Evolutionary conservation across 2,113 vertebrate genomes (phyloP).

Genomic region (Solea solea): DNA sequence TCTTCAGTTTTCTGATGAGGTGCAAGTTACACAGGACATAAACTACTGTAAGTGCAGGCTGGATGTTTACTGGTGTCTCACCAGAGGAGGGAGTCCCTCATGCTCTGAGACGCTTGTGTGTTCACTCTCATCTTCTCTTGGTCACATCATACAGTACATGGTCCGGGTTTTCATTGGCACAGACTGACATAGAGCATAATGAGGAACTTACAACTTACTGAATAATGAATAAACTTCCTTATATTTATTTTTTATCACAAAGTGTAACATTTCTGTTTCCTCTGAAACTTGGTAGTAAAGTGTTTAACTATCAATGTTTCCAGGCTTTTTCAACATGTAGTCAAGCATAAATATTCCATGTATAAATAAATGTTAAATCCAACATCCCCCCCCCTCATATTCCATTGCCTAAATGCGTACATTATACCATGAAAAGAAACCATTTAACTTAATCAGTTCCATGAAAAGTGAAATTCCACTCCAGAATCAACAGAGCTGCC

Average conservation of each 20-base stretch:
- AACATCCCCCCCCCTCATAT: constrained; percentile 31
- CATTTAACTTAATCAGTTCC: constrained; percentile 64
- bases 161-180: not conserved
- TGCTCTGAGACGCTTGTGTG: not conserved
- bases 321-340: too few relatives aligned
- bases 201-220: too few relatives aligned
- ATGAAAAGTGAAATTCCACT: constrained; percentile 71
- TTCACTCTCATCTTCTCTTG: not conserved
- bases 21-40: constrained; percentile 19
- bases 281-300: too few relatives aligned
- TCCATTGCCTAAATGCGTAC: constrained; percentile 56
- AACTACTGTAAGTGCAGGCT: not conserved
- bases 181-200: too few relatives aligned
- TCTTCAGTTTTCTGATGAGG: constrained; percentile 29
- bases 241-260: too few relatives aligned
- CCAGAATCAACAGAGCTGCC: constrained; percentile 61
- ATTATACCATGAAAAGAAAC: constrained; percentile 65
- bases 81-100: constrained; percentile 76
- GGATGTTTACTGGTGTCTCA: constrained; percentile 37
- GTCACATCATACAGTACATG: not conserved
- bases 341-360: constrained; percentile 27
- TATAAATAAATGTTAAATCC: constrained; percentile 48
- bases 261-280: too few relatives aligned
- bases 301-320: too few relatives aligned
- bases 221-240: too few relatives aligned